Conservation (phyloP, 2,797 vertebrate genomes). For the Austrolebias charrua region DNA sequence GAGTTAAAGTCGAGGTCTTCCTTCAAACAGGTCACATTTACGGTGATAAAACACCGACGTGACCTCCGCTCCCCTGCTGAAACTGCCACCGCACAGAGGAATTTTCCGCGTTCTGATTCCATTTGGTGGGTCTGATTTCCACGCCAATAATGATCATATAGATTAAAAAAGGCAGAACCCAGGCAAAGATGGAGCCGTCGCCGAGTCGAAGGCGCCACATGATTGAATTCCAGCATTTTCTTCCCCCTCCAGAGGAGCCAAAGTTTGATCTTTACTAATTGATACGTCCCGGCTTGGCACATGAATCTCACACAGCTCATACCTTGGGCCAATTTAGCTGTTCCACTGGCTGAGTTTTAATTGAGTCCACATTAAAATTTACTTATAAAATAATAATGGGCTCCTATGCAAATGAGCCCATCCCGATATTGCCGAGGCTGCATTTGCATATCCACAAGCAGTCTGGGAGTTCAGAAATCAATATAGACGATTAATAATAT, state of each 20-base stretch:
- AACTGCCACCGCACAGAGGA: constrained; percentile 15
- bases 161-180: constrained; percentile 29
- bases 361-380: constrained; percentile 86
- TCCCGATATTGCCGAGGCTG: constrained; percentile 74
- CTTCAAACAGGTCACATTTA: constrained; percentile 43
- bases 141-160: constrained; percentile 27
- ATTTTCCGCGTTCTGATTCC: constrained; percentile 68
- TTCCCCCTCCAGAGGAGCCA: constrained; percentile 65
- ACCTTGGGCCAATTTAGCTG: constrained; percentile 80
- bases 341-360: constrained; percentile 83
- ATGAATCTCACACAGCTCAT: constrained; percentile 64
- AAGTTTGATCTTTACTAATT: constrained; percentile 81
- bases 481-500: constrained; percentile 87
- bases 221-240: constrained; percentile 70
- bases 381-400: constrained; percentile 87
- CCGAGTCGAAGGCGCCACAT: constrained; percentile 46
- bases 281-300: constrained; percentile 74
- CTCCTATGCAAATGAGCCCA: constrained; percentile 81
- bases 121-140: constrained; percentile 67
- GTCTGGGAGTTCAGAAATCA: constrained; percentile 84
- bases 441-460: constrained; percentile 82
- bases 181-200: constrained; percentile 45
- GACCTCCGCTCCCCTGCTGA: constrained; percentile 37
- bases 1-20: not conserved
- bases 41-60: constrained; percentile 48